phyloP scores from a whole-genome alignment of 2,888 invertebrate species.

The Lasioglossum leucozonium region DNA sequence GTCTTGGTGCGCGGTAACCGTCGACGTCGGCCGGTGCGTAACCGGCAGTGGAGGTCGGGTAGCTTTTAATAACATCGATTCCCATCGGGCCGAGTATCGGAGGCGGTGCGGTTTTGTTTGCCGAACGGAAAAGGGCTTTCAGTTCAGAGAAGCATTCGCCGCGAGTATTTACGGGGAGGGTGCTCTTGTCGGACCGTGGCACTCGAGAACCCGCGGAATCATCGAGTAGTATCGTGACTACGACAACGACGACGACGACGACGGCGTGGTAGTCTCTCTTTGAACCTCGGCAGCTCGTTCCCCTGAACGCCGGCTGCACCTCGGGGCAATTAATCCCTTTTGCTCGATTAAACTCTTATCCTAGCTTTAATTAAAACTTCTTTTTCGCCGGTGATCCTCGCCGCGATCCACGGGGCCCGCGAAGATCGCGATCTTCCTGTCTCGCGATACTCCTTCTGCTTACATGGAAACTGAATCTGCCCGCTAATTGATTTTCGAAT shows the following conservation, averaged over 20 bases:
- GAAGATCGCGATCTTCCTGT: slow-evolving; percentile 60
- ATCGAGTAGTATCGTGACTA: slow-evolving; percentile 36
- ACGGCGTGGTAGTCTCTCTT: slow-evolving; percentile 42
- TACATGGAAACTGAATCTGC: slow-evolving; percentile 65
- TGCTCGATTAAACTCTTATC: slow-evolving; percentile 81
- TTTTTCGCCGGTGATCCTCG: slow-evolving; percentile 72
- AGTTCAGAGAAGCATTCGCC: slow-evolving; percentile 52
- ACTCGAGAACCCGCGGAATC: slow-evolving; percentile 58
- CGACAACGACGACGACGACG: background rate
- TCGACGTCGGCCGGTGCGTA: slow-evolving; percentile 41
- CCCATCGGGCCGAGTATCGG: slow-evolving; percentile 53
- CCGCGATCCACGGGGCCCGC: slow-evolving; percentile 43
- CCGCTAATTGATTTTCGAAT: slow-evolving; percentile 70
- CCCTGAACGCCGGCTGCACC: slow-evolving; percentile 35
- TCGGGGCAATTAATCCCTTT: slow-evolving; percentile 79
- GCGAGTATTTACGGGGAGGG: slow-evolving; percentile 54
- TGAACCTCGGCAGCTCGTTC: slow-evolving; percentile 53
- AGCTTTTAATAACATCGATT: slow-evolving; percentile 59
- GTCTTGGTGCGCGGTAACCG: slow-evolving; percentile 29
- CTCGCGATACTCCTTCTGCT: slow-evolving; percentile 51
- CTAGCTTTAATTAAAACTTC: slow-evolving; percentile 81
- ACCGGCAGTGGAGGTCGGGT: slow-evolving; percentile 35
- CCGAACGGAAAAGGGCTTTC: slow-evolving; percentile 53
- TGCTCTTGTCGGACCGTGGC: slow-evolving; percentile 35
- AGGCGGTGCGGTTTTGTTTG: slow-evolving; percentile 47